A percentile compares a stretch with the other conserved stretches of the same genome.
phyloP scores from a whole-genome alignment of 2,888 invertebrate species.

The Ganaspis brasiliensis region DNA sequence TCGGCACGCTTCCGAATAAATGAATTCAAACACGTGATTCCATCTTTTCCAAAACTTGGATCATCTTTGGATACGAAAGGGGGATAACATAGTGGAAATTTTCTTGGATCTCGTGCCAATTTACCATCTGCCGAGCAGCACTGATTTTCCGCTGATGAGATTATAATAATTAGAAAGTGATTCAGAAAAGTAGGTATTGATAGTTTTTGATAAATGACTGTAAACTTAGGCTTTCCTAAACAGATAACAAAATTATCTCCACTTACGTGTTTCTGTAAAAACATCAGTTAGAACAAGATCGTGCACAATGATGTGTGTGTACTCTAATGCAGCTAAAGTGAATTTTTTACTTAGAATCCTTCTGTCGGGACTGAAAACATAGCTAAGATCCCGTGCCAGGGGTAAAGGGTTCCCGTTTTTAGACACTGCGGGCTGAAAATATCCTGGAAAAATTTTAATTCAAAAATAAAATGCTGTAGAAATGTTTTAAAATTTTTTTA shows the following conservation, averaged over 20 bases:
- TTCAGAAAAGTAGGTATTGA: too few species aligned
- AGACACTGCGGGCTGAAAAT: conserved; percentile 85
- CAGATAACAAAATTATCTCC: not conserved
- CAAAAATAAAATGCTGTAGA: too few species aligned
- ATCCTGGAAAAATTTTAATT: conserved; percentile 81
- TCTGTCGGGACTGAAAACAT: conserved; percentile 87
- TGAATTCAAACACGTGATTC: conserved; percentile 85
- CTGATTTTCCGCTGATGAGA: conserved; percentile 38
- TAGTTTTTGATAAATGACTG: too few species aligned
- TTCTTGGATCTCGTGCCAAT: not conserved
- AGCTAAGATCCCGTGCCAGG: conserved; percentile 86
- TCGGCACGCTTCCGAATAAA: conserved; percentile 88
- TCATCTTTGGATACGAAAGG: conserved; percentile 78
- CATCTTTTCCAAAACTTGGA: conserved; percentile 82
- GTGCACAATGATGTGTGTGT: conserved; percentile 90
- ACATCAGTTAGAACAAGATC: conserved; percentile 88
- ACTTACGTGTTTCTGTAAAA: conserved; percentile 79
- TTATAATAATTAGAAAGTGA: too few species aligned
- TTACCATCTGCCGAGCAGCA: conserved; percentile 80
- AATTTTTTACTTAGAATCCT: conserved; percentile 87
- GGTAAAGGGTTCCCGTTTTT: conserved; percentile 86
- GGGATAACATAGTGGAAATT: conserved; percentile 70
- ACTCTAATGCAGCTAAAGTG: conserved; percentile 89
- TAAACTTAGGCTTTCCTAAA: too few species aligned
- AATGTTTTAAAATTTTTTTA: too few species aligned